Base-by-base conservation (phyloP, 1,140 invertebrate species). In the Ephestia elutella region DNA sequence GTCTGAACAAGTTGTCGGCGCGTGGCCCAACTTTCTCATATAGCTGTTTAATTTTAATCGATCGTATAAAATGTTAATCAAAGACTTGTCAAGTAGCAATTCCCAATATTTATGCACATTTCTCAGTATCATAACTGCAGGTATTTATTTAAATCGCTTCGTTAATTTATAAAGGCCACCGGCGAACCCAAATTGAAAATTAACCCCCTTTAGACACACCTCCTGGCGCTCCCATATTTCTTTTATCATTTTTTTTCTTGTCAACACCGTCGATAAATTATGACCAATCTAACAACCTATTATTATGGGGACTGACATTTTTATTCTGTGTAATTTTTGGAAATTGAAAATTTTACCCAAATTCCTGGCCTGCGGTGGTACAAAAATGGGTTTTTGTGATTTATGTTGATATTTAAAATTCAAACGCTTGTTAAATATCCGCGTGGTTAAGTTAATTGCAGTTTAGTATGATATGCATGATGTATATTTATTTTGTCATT, bases 241-340 rank as follows among this genome's bases (percentile, higher is more conserved):
- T 74, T 68, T 64, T 68, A 70, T 67, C 62, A 73, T 79, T 76
- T 80, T 74, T 65, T 53, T 71, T 75, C 80, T 66, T 83, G 82
- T 88, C 86, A 85, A 83, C 86, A 83, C 82, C 64, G 71, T 66
- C 75, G 63, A 80, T 87, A 80, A 87, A 74, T 80, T 85, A 86
- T 84, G 71, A 68, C 70, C 66, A 63, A 75, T 78, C 74, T 78
- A 79, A 79, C 73, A 78, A 80, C 79, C 80, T 75, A 80, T 78
- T 82, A 87, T 87, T 87, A 83, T 65, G 66, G 62, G 60, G 65
- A 68, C 79, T 83, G 85, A 82, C 80, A 81, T 86, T 85, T 44
- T 86, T 82, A 81, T 87, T 84, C 74, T 68, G 68, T 58, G 60
- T 62, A 71, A 76, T 80, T 80, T 82, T 78, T 64, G 75, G 67